phyloP scores from a whole-genome alignment of 1,140 invertebrate species.

The Caenorhabditis inopinata region DNA sequence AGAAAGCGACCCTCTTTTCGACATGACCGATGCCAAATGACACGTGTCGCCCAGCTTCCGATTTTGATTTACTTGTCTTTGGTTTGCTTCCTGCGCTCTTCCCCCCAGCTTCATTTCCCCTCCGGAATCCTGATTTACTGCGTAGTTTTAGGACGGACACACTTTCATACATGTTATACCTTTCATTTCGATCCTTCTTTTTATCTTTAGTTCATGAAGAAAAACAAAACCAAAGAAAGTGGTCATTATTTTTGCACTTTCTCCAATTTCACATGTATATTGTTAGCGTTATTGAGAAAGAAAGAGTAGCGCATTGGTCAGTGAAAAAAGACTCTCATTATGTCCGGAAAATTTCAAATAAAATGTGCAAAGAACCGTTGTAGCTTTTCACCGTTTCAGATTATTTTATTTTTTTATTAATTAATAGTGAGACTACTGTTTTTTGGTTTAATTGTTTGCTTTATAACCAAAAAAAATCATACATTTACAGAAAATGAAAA shows the following conservation, averaged over 20 bases:
- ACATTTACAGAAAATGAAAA: no score
- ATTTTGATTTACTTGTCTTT: slow-evolving; percentile 33
- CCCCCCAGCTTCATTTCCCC: not conserved
- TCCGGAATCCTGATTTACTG: slow-evolving; percentile 25
- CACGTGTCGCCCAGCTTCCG: slow-evolving; percentile 19
- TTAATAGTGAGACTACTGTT: no score
- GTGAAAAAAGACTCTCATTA: not conserved
- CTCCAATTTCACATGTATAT: slow-evolving; percentile 2
- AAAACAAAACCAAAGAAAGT: slow-evolving; percentile 33
- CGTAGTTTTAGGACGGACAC: not conserved
- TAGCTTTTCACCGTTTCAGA: no score
- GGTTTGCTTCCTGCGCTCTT: no score
- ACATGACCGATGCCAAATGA: slow-evolving; percentile 32
- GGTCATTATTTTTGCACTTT: slow-evolving; percentile 16
- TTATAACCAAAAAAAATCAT: no score
- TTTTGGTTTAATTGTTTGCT: no score
- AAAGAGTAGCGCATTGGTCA: not conserved
- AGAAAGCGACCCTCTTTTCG: not conserved
- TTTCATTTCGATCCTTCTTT: not conserved
- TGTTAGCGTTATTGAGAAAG: not conserved
- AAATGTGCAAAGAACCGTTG: no score
- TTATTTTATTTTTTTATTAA: no score
- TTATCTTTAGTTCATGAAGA: not conserved
- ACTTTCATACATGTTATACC: not conserved
- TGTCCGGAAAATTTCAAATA: not conserved